These are phyloP conservation scores for Machaerirhynchus nigripectus DNA, from an alignment of 2,113 vertebrate species.

Conservation along the genomic window DNA sequence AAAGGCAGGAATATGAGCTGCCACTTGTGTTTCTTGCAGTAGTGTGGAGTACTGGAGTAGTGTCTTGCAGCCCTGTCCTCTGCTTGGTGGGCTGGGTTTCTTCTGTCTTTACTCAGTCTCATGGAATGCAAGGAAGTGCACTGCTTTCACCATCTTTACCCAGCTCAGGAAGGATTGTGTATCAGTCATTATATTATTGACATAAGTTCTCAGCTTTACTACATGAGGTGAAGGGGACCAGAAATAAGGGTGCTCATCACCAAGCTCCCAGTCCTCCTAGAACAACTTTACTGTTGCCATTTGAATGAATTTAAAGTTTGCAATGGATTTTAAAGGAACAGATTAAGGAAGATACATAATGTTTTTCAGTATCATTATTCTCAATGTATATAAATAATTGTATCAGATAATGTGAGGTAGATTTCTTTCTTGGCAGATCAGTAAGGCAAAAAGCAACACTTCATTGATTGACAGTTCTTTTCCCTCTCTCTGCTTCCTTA, in stretches of 20 bases:
- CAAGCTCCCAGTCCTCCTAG: neutral
- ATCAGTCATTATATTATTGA: neutral
- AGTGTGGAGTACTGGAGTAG: too few relatives aligned
- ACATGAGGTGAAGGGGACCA: neutral
- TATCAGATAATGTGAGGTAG: neutral
- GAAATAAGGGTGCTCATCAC: neutral
- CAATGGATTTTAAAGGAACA: neutral
- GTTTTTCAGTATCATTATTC: neutral
- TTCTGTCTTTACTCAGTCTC: neutral
- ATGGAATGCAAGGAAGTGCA: neutral
- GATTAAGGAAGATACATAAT: neutral
- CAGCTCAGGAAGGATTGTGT: neutral
- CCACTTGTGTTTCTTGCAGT: neutral
- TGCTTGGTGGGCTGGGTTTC: neutral
- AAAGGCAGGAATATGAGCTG: neutral
- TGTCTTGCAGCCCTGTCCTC: neutral
- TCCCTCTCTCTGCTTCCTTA: neutral
- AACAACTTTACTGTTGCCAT: neutral
- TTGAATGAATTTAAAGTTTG: neutral
- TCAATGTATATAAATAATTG: neutral
- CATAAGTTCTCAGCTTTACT: neutral
- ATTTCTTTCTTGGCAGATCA: neutral
- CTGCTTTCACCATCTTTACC: neutral
- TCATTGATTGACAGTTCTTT: neutral
- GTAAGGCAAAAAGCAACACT: neutral